A percentile compares a stretch with the other conserved stretches of the same genome.
Conservation (phyloP, 2,113 vertebrate species). For the Aptenodytes patagonicus region DNA sequence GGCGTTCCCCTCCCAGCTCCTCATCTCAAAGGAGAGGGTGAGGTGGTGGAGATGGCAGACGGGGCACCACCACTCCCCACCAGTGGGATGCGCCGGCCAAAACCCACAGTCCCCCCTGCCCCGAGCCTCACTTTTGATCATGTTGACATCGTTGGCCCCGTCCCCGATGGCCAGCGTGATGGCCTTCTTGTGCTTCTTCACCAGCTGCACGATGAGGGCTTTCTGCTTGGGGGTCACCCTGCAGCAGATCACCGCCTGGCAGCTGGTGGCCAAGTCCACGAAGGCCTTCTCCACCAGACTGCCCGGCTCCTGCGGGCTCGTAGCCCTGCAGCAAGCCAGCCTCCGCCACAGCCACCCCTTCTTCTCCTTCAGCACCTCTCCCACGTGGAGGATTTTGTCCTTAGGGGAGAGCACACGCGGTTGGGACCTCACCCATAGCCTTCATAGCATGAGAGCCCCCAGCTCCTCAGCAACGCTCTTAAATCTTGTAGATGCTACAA, state of each 20-base stretch:
- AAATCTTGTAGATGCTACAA: background rate
- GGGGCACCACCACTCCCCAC: background rate
- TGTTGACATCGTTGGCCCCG: constrained; percentile 93
- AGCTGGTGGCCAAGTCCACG: constrained; percentile 80
- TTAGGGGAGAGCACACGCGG: background rate
- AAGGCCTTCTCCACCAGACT: constrained; percentile 74
- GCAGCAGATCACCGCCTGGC: constrained; percentile 91
- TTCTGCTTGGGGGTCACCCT: constrained; percentile 93
- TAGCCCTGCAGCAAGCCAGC: background rate
- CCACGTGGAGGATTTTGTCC: constrained; percentile 62
- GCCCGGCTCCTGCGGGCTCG: background rate
- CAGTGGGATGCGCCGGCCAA: rapidly evolving
- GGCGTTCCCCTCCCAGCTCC: background rate
- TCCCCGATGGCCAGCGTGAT: constrained; percentile 90
- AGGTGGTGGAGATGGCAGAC: background rate
- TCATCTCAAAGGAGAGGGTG: background rate
- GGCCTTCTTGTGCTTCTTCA: constrained; percentile 80
- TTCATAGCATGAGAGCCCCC: background rate
- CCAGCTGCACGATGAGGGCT: constrained; percentile 81
- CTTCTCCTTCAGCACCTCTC: constrained; percentile 17
- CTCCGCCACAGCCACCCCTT: background rate
- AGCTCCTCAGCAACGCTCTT: background rate
- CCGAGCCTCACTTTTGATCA: constrained; percentile 90
- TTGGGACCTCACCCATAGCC: background rate
- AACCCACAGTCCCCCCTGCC: background rate